These are phyloP conservation scores for Burhinus bistriatus DNA, from an alignment of 2,113 vertebrate species.

Conservation along the genomic window DNA sequence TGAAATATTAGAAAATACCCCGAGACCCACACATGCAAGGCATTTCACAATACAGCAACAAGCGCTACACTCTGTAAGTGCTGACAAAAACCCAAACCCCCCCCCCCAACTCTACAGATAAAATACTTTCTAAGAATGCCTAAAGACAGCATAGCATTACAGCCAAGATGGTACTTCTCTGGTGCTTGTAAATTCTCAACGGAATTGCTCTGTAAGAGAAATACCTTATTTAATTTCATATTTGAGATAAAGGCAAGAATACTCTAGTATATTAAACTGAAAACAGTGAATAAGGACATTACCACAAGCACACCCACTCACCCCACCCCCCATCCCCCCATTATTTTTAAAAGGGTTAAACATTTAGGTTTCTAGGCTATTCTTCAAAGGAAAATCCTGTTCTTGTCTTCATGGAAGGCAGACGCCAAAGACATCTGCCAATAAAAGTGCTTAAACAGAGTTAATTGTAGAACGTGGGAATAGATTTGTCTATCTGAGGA, in stretches of 20 bases:
- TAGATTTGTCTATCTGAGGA: neutral
- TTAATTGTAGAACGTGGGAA: neutral
- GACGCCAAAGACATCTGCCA: neutral
- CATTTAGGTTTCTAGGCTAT: neutral
- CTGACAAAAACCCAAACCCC: neutral
- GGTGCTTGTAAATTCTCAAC: neutral
- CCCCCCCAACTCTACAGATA: neutral
- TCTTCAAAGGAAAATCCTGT: neutral
- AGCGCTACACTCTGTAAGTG: neutral
- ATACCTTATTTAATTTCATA: neutral
- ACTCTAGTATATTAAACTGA: neutral
- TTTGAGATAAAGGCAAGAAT: neutral
- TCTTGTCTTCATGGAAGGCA: neutral
- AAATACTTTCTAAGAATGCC: neutral
- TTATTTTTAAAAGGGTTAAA: neutral
- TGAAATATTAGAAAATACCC: neutral
- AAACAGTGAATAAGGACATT: neutral
- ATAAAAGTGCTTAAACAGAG: neutral
- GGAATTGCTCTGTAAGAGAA: neutral
- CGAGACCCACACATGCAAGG: neutral
- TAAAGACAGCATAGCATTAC: neutral
- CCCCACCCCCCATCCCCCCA: accelerated
- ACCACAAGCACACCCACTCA: neutral
- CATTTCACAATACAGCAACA: neutral
- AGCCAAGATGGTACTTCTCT: neutral